Conservation (phyloP, 2,113 vertebrate species). For the Alces alces region DNA sequence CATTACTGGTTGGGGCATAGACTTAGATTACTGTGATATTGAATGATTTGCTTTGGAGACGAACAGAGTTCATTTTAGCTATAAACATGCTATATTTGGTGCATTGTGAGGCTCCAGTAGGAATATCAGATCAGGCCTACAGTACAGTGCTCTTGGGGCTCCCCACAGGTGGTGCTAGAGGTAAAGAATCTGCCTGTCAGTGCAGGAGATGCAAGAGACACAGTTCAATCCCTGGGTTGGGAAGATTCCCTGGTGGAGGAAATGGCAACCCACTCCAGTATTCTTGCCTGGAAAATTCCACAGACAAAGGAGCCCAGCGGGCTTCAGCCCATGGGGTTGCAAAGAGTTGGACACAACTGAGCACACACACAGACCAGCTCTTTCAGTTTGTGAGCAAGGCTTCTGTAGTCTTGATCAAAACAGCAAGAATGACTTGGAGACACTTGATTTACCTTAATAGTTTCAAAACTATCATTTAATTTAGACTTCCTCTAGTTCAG, state of each 20-base stretch:
- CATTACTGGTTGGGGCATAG: background rate
- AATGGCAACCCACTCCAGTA: background rate
- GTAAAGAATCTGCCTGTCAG: background rate
- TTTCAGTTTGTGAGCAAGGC: background rate
- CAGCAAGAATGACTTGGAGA: background rate
- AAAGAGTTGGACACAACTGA: background rate
- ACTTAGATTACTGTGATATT: background rate
- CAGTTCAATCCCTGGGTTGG: background rate
- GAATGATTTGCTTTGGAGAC: background rate
- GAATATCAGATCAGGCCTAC: background rate
- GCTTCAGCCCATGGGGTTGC: background rate
- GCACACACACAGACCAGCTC: background rate
- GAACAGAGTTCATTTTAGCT: background rate
- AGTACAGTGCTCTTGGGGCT: fast-evolving
- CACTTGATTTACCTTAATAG: background rate
- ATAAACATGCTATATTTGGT: background rate
- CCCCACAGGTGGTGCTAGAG: background rate
- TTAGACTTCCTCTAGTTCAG: background rate
- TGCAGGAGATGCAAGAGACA: background rate
- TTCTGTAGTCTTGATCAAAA: background rate
- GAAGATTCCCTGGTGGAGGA: background rate
- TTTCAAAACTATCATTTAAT: background rate
- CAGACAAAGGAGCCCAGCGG: background rate
- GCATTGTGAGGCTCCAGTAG: background rate
- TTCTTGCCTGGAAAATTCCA: background rate